Evolutionary conservation across 2,888 invertebrate species (phyloP), one percentile per base, ranked within the genome.

Genomic region (Nomada ferruginata): DNA sequence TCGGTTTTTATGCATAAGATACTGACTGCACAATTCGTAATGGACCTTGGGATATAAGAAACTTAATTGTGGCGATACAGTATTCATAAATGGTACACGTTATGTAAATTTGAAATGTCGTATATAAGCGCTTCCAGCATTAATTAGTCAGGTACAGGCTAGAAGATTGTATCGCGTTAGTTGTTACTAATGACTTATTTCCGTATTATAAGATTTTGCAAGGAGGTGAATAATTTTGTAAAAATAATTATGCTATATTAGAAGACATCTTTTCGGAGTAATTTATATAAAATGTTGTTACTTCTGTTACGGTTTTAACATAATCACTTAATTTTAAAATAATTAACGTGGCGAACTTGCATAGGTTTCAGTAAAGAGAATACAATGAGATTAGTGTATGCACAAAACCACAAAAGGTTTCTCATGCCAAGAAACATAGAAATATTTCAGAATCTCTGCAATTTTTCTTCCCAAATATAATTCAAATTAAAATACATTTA

Each of bases 71-170:
- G 36, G 36, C 36, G 36, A 0, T 36, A 36, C 36, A 36, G 36
- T 36, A 36, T 36, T 36, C 7, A 36, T 20, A 42, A 61, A 42
- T 13, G n/a, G 13, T 13, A 61, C 5, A 2, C 15, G 61, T 42
- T 42, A 42, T 18, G n/a, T 61, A 61, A 42, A 61, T 61, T n/a
- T 11, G 2, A 20, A 13, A 61, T 42, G 36, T 42, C 20, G 20
- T 2, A 20, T 42, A 42, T 20, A 42, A 36, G 36, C 36, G 20
- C 20, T 61, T 61, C 36, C 42, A 42, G 36, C 61, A 15, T 26
- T 61, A 20, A 42, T 61, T 61, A 61, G 13, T 20, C 36, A 61
- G 61, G 26, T 36, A 36, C 60, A 36, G 60, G 42, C 20, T 61
- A 5, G 13, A n/a, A 13, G 42, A 61, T 26, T 20, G 20, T 18